Evolutionary conservation across 2,113 vertebrate genomes (phyloP).

Genomic region (Hypanus sabinus): DNA sequence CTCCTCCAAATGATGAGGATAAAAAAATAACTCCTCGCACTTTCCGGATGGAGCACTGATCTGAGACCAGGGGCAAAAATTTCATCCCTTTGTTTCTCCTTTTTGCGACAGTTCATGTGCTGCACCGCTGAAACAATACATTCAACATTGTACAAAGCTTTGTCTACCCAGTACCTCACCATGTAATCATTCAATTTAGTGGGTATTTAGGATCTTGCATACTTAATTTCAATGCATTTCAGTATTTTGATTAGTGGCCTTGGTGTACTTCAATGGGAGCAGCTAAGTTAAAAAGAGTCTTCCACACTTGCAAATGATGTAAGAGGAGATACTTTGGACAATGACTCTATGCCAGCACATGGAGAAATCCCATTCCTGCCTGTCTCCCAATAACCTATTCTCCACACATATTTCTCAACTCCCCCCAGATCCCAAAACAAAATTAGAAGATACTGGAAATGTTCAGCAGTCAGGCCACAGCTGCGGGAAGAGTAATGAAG

Average conservation of each 20-base stretch:
- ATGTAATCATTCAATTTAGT: not conserved
- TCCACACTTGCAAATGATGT: not conserved
- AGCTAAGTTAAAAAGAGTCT: not conserved
- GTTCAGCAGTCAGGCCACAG: too few species aligned
- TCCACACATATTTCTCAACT: too few species aligned
- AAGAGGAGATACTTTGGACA: too few species aligned
- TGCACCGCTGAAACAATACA: not conserved
- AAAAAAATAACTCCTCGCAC: not conserved
- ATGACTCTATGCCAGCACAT: too few species aligned
- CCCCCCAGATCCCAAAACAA: too few species aligned
- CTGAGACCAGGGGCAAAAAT: not conserved
- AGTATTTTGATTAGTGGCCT: not conserved
- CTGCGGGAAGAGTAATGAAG: too few species aligned
- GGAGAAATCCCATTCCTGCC: too few species aligned
- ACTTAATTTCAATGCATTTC: not conserved
- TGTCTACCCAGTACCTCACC: not conserved
- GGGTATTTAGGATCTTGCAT: not conserved
- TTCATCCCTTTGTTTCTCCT: not conserved
- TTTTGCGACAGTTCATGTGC: not conserved
- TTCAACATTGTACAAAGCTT: not conserved
- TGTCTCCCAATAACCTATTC: too few species aligned
- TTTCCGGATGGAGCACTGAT: not conserved
- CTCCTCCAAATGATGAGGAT: not conserved
- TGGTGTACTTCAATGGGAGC: not conserved
- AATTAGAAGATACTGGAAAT: too few species aligned